Evolutionary conservation across 2,113 vertebrate genomes (phyloP).

Genomic region (Lophura nycthemera): DNA sequence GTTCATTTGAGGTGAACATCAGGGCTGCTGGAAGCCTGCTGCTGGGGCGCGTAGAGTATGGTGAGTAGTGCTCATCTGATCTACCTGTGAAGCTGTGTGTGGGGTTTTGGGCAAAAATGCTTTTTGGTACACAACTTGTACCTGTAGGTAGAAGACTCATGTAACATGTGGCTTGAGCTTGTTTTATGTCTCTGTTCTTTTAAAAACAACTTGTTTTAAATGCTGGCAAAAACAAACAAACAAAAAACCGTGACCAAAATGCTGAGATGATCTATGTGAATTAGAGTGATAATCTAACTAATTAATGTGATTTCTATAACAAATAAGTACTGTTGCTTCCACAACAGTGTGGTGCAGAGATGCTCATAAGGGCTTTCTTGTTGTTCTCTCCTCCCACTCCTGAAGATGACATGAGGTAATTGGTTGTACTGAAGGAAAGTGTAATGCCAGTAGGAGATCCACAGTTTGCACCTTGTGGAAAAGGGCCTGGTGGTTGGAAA

Average conservation of each 20-base stretch:
- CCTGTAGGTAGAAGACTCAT: neutral
- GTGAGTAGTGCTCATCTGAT: rapidly evolving
- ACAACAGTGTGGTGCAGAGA: neutral
- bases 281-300: neutral
- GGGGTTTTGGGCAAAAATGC: neutral
- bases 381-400: rapidly evolving
- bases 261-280: neutral
- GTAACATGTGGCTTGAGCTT: neutral
- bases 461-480: neutral
- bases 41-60: rapidly evolving
- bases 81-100: neutral
- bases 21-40: neutral
- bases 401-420: too few relatives aligned
- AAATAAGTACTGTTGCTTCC: neutral
- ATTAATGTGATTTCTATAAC: rapidly evolving
- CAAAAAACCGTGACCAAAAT: too few relatives aligned
- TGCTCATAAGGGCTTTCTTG: neutral
- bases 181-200: neutral
- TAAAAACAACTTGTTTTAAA: neutral
- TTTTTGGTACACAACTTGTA: rapidly evolving
- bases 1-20: rapidly evolving
- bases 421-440: neutral
- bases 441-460: neutral
- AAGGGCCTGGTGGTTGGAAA: neutral
- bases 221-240: neutral